Conservation (phyloP, 2,113 vertebrate genomes). For the Grantiella picta region DNA sequence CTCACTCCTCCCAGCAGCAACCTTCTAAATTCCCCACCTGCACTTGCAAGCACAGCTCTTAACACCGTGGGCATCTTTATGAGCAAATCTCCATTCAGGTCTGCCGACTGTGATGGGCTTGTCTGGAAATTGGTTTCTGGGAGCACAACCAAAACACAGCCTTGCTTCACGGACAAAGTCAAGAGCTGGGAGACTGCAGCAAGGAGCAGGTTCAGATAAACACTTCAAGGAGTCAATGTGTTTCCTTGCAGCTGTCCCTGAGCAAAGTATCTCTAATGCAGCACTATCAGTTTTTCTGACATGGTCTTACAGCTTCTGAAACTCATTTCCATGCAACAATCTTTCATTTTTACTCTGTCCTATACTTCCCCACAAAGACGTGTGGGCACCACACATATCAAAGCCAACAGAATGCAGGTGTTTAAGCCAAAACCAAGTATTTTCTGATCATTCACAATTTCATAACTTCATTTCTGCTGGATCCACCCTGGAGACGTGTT, state of each 20-base stretch:
- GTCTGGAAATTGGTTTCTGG: background rate
- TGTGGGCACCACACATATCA: background rate
- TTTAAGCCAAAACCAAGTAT: background rate
- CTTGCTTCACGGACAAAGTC: background rate
- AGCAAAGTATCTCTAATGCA: background rate
- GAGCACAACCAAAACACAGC: background rate
- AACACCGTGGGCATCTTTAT: background rate
- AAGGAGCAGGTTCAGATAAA: background rate
- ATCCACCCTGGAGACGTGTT: background rate
- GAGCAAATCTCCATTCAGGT: background rate
- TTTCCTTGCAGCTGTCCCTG: background rate
- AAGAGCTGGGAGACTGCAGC: background rate
- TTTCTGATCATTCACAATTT: background rate
- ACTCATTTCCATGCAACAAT: background rate
- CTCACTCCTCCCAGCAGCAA: conserved; percentile 11
- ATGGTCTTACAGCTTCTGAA: background rate
- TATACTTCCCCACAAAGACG: background rate
- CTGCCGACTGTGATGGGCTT: background rate
- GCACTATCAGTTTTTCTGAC: background rate
- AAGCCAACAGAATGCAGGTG: background rate
- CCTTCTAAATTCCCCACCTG: background rate
- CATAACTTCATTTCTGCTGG: background rate
- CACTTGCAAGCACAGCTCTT: background rate
- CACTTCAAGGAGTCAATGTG: background rate
- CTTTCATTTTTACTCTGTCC: background rate